Conservation (phyloP, 2,113 vertebrate genomes). For the Lampris incognitus region DNA sequence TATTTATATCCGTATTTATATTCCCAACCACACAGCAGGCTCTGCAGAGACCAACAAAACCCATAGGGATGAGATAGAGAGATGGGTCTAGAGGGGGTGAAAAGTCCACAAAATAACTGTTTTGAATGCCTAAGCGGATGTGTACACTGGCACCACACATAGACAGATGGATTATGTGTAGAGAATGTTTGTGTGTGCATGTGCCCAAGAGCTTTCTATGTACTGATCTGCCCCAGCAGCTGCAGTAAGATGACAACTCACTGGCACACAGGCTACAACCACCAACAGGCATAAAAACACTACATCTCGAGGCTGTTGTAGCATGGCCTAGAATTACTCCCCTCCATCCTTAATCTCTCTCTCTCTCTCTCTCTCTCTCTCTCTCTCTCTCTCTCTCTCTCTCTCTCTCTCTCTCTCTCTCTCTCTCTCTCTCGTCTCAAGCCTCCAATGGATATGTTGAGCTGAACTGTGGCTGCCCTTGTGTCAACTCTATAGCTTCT, state of each 20-base stretch:
- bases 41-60: slow-evolving; percentile 49
- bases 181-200: not conserved
- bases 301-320: not conserved
- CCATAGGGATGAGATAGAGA: not conserved
- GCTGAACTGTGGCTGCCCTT: not conserved
- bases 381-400: not conserved
- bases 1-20: slow-evolving; percentile 60
- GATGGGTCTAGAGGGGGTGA: not conserved
- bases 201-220: slow-evolving; percentile 16
- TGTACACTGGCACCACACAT: slow-evolving; percentile 22
- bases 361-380: not conserved
- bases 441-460: slow-evolving; percentile 7
- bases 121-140: not conserved
- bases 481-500: slow-evolving; percentile 19
- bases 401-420: not conserved
- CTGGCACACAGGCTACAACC: slow-evolving; percentile 18
- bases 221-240: slow-evolving; percentile 12
- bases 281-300: slow-evolving; percentile 12
- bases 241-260: slow-evolving; percentile 1
- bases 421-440: slow-evolving; percentile 2
- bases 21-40: slow-evolving; percentile 56
- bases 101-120: slow-evolving; percentile 6
- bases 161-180: not conserved
- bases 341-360: not conserved
- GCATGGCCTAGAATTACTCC: too few relatives aligned